phyloP scores from a whole-genome alignment of 1,140 invertebrate genomes.

The Drosophila jambulina region DNA sequence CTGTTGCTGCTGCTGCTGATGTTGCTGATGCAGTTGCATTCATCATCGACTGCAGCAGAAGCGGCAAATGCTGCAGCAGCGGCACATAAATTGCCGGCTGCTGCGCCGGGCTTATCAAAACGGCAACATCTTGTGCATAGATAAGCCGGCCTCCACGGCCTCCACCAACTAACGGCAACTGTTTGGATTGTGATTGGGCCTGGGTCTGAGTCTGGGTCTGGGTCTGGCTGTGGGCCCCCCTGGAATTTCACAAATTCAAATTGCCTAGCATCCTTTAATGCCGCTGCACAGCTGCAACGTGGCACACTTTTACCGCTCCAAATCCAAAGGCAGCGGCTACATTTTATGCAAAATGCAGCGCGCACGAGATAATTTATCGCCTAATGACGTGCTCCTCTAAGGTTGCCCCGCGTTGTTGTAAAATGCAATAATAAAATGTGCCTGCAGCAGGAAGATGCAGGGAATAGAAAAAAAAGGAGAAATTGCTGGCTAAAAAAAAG shows the following conservation, averaged over 20 bases:
- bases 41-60: constrained; percentile 52
- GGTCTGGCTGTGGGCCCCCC: constrained; percentile 31
- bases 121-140: constrained; percentile 81
- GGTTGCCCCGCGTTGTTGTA: constrained; percentile 69
- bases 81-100: constrained; percentile 77
- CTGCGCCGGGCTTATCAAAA: constrained; percentile 77
- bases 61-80: constrained; percentile 21
- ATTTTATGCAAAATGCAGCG: constrained; percentile 80
- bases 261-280: constrained; percentile 82
- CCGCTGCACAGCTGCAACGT: constrained; percentile 56
- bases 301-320: constrained; percentile 73
- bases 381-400: constrained; percentile 82
- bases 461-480: constrained; percentile 12
- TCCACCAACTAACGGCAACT: constrained; percentile 48
- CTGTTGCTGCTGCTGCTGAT: constrained; percentile 41
- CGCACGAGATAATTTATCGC: constrained; percentile 80
- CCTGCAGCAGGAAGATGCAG: constrained; percentile 44
- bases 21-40: constrained; percentile 27
- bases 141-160: constrained; percentile 64
- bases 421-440: constrained; percentile 77
- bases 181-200: constrained; percentile 15
- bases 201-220: not conserved
- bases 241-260: constrained; percentile 84
- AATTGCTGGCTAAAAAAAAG: constrained; percentile 26
- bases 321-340: constrained; percentile 57